phyloP scores from a whole-genome alignment of 1,140 invertebrate species.

The Magallana gigas region DNA sequence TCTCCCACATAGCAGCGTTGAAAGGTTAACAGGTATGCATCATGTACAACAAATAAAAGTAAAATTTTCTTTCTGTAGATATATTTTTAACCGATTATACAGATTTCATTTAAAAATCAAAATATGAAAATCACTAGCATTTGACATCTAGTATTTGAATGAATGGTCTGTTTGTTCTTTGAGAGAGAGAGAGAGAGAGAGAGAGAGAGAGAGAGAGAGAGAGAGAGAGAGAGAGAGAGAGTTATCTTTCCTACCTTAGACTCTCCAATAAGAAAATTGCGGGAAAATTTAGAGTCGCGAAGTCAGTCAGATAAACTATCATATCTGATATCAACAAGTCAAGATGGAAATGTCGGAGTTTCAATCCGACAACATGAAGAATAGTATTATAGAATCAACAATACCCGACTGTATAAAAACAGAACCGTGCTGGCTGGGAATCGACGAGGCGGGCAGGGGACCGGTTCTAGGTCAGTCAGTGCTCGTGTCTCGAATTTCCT shows the following conservation, averaged over 20 bases:
- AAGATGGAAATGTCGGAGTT: slow-evolving; percentile 70
- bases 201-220: no score
- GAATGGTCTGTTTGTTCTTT: no score
- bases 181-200: no score
- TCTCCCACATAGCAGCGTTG: no score
- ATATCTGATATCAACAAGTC: no score
- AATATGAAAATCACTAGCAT: no score
- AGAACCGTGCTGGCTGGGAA: slow-evolving; percentile 93
- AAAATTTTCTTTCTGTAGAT: no score
- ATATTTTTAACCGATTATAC: no score
- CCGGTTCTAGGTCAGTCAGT: slow-evolving; percentile 90
- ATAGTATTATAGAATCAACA: slow-evolving; percentile 83
- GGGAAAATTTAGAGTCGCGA: slow-evolving; percentile 5
- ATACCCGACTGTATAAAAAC: slow-evolving; percentile 87
- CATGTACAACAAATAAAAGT: no score
- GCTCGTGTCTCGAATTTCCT: background rate
- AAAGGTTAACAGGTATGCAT: no score
- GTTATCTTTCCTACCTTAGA: slow-evolving; percentile 25
- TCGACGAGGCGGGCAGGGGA: slow-evolving; percentile 98
- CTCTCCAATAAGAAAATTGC: background rate
- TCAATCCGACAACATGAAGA: slow-evolving; percentile 82
- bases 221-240: background rate
- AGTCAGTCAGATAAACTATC: background rate
- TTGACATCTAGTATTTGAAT: no score
- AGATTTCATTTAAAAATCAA: no score